These are phyloP conservation scores for Sapajus apella DNA, from an alignment of 2,113 vertebrate genomes.

Conservation along the genomic window DNA sequence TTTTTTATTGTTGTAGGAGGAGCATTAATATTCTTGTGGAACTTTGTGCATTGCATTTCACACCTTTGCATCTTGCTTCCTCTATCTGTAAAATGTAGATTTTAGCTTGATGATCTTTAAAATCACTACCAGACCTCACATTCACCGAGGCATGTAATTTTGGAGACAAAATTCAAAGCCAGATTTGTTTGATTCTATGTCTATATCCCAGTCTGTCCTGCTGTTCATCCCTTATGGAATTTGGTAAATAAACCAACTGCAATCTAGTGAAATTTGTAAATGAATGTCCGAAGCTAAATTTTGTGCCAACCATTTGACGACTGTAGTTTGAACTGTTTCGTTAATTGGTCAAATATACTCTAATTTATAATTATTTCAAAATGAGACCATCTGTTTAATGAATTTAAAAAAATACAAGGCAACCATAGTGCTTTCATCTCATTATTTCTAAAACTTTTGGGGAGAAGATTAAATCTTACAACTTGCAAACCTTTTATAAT, in stretches of 20 bases:
- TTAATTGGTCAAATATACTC: constrained; percentile 22
- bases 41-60: not conserved
- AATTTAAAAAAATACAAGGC: not conserved
- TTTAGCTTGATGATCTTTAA: not conserved
- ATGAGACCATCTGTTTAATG: constrained; percentile 3
- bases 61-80: not conserved
- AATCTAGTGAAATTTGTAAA: not conserved
- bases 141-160: not conserved
- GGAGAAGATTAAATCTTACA: not conserved
- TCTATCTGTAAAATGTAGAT: not conserved
- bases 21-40: not conserved
- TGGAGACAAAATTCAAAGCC: not conserved
- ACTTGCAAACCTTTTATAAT: not conserved
- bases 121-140: not conserved
- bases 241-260: not conserved
- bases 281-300: not conserved
- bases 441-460: constrained; percentile 20
- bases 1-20: not conserved
- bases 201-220: not conserved
- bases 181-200: not conserved
- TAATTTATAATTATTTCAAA: constrained; percentile 9
- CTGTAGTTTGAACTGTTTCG: not conserved
- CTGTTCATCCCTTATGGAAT: not conserved
- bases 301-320: not conserved
- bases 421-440: not conserved